Evolutionary conservation across 2,797 vertebrate genomes (phyloP), one percentile per base, ranked within the genome.

Genomic region (Falco columbarius): DNA sequence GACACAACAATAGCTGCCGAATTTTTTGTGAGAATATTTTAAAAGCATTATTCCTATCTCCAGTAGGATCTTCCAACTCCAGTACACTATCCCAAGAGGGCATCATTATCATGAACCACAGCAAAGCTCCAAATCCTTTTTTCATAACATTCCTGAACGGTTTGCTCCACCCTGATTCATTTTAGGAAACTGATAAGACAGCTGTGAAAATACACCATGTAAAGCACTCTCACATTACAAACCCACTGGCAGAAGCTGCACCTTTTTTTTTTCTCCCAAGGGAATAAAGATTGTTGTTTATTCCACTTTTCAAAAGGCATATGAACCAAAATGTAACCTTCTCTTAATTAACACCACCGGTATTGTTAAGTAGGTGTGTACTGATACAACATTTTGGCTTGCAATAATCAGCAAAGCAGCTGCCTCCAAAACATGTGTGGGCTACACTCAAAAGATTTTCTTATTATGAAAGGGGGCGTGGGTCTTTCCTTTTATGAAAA

Each of bases 101-200:
- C 93, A 87, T 54, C 63, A 26, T 96, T 97, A 95, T 96, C 96
- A 94, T 27, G 38, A 94, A 89, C 86, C 84, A 66, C 81, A 91
- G 82, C 95, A 94, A 90, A 96, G 92, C 32, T 89, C 66, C 63
- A 22, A 14, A 66, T 71, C 51, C 88, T 74, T 56, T 86, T 86
- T 93, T 81, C 84, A 89, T 94, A 62, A 91, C 96, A 95, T 96
- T 97, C 96, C 96, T 92, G 34, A 96, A 86, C 62, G 75, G 86
- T 84, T 95, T 77, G 89, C 95, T 97, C 95, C 96, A 90, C 97
- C 96, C 96, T 81, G 62, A 90, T 68, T 77, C 94, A 85, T 93
- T 95, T 97, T 94, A 95, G 97, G 97, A 98, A 98, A 79, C 95
- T 77, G 97, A 97, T 97, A 96, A 98, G 94, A 73, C 98, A 98